Evolutionary conservation across 1,140 invertebrate genomes (phyloP), one percentile per base, ranked within the genome.

Genomic region (Mycetomoellerius zeteki): DNA sequence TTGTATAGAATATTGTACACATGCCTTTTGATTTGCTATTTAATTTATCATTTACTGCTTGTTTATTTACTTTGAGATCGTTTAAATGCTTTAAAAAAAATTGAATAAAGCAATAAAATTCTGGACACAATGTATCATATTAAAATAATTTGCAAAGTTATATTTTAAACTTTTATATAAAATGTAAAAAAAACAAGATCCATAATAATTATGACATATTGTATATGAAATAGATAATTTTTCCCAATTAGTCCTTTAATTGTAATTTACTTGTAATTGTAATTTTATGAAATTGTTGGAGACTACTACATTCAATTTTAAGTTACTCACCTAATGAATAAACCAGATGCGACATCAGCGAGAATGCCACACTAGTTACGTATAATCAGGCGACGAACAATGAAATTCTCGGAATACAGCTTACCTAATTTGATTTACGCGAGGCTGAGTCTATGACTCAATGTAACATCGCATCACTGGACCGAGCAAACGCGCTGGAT

Each of bases 361-460:
- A 47, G n/a, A 6, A 71, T 4, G 21, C n/a, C 6, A 16, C 6
- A 24, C 27, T 14, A 33, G 47, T 56, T 73, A 54, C 27, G n/a
- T 64, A 71, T 89, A 88, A 88, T 87, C 72, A 88, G n/a, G 65
- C 77, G 62, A 88, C 64, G 82, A 87, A 89, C 88, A 89, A 85
- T 67, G 33, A 58, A 86, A 89, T 89, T 80, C 67, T 19, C 56
- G 14, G 24, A 50, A 73, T 72, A 58, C 65, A 72, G 85, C 86
- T 89, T 86, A 14, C 27, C 86, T 89, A 89, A 89, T 64, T 89
- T 64, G 21, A 89, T 89, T 89, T 86, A 88, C 71, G 60, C 77
- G 24, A 60, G 56, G 52, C 71, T 56, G 60, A 78, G 0, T 60
- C 21, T 58, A 19, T 27, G 60, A 69, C 24, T 64, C 50, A 43